Evolutionary conservation across 2,888 invertebrate genomes (phyloP), one percentile per base, ranked within the genome.

Genomic region (Microctonus brassicae): DNA sequence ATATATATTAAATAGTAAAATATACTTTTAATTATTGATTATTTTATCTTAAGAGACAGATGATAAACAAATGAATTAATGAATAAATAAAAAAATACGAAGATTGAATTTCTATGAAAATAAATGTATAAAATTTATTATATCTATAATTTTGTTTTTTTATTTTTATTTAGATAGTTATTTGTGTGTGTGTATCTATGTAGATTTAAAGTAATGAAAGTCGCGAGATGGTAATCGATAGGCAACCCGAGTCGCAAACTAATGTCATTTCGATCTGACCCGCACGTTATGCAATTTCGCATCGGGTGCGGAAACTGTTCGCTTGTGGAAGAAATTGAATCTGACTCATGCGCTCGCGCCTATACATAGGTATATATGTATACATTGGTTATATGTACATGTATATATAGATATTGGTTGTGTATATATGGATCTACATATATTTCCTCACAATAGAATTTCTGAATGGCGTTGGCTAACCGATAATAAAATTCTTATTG

Each of bases 251-350:
- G 61, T 53, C 24, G 57, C 34, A 39, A 34, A 57, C 62, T 72
- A 72, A 67, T 72, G 66, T 71, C 67, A 52, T 72, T 72, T 57
- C 47, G 33, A 72, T 72, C 33, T 53, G 63, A 72, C 67, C 66
- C 57, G 42, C 42, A 39, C 62, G 71, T 72, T 72, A 72, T 72
- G 71, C 63, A 72, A 72, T 72, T 72, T 68, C 34, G 34, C 58
- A 62, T 39, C 26, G 62, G 33, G 39, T 69, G 53, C 62, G 53
- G 55, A 62, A 67, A 62, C 62, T 66, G 66, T 26, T 63, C 52
- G 26, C 47, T 42, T 64, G 42, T 36, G 33, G 63, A 65, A 53
- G 70, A 71, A 71, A 71, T 71, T 70, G 29, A 70, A 70, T 70
- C 64, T 70, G 64, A 64, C 64, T 64, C 20, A 22, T 42, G 65